Base-by-base conservation (phyloP, 2,113 vertebrate genomes). In the Oncorhynchus clarkii region DNA sequence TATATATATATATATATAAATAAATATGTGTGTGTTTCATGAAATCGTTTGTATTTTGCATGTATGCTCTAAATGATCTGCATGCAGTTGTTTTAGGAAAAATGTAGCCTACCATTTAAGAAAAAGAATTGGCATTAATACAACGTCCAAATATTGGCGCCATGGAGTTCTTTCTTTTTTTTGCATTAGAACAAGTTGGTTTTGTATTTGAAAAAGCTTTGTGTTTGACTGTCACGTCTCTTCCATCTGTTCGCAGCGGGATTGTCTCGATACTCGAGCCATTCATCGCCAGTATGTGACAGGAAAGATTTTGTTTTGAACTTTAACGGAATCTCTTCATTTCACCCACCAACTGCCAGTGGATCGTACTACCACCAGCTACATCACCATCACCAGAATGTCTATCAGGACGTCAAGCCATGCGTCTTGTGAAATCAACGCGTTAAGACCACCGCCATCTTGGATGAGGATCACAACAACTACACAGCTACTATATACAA, bases 321-420 rank as follows among this genome's bases (percentile, higher is more conserved):
- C 89, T 95, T 99, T 73, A 99, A 97, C 1, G 94, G 97, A 71
- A 95, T 98, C 87, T 96, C 97, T 20, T 96, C 97, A 16, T 95
- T 99, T 81, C 96, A 98, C 71, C 95, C 97, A 1, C 95, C 97
- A 1, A 92, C 89, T 26, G 92, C 89, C 24, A 92, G 96, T 77
- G 95, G 95, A 5, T 96, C 96, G 11, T 98, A 97, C 75, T 96
- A 97, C 73, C 92, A 90, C 2, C 92, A 87, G 60, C 89, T 90
- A 14, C 72, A 92, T 34, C 96, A 97, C 49, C 96, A 96, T 34
- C 96, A 97, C 68, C 96, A 99, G 78, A 96, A 94, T 45, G 93
- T 96, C 82, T 98, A 96, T 75, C 97, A 98, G 81, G 97, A 99
- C 80, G 96, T 99, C 69, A 99, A 99, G 89, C 97, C 97, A 12